Base-by-base conservation (phyloP, 1,140 invertebrate genomes). In the Diachasmimorpha longicaudata region DNA sequence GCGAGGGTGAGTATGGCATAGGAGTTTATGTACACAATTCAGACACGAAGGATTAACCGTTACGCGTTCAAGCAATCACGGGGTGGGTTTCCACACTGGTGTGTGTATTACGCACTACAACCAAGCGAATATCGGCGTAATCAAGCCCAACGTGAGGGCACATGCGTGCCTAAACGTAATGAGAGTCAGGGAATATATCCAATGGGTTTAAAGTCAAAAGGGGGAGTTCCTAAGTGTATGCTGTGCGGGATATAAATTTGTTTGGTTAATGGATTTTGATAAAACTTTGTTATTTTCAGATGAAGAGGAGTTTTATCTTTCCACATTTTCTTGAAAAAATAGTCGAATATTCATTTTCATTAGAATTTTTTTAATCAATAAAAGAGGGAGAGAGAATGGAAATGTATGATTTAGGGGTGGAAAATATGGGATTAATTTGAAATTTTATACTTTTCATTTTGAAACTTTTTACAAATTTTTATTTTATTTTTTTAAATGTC, bases 21-120 rank as follows among this genome's bases (percentile, higher is more conserved):
- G 16, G 19, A 16, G 39, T 67, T 74, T 23, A 39, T n/a, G 37
- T 67, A 67, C 21, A 44, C 58, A 23, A 67, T 36, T 16, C 37
- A 46, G 58, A 37, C 55, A 46, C 31, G 58, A 25, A 74, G 36
- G 72, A 74, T 74, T 52, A 48, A 71, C 70, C 21, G 42, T 71
- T 71, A 71, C 44, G 36, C 36, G 36, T 68, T 68, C n/a, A 37
- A 68, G n/a, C 66, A 68, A 68, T 68, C 66, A 68, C 58, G 19
- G 58, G 58, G 58, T 25, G 21, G 23, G 58, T 63, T 63, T 31
- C 21, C 21, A 63, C 19, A 31, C 23, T 63, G 19, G 58, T 63
- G 23, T 63, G 58, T 63, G 58, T 31, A 63, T 63, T 63, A 63
- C 58, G 58, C 58, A 63, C 58, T 25, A 63, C 58, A 31, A 0